A percentile compares a stretch with the other conserved stretches of the same genome.
phyloP scores from a whole-genome alignment of 2,888 invertebrate species.

The Cosmia trapezina region DNA sequence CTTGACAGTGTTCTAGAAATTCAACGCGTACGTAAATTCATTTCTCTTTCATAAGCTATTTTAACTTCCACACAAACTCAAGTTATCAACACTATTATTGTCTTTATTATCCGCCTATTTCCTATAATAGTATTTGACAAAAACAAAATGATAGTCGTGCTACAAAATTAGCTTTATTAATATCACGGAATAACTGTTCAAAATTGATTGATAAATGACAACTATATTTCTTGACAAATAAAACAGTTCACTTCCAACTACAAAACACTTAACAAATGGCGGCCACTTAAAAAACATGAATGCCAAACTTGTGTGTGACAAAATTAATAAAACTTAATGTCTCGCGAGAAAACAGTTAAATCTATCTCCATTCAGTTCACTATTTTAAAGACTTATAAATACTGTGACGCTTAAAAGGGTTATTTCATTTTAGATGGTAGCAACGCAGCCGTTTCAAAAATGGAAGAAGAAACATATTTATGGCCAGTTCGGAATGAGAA shows the following conservation, averaged over 20 bases:
- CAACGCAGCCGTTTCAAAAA: slow-evolving; percentile 50
- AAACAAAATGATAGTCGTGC: not conserved
- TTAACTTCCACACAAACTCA: not conserved
- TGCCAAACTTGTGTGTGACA: slow-evolving; percentile 60
- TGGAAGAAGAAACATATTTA: slow-evolving; percentile 53
- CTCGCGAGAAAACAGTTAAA: slow-evolving; percentile 42
- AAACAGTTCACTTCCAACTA: slow-evolving; percentile 52
- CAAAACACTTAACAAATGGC: slow-evolving; percentile 61
- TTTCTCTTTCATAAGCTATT: slow-evolving; percentile 1
- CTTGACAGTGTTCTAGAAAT: slow-evolving; percentile 34
- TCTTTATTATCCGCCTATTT: not conserved
- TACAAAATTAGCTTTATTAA: slow-evolving; percentile 15
- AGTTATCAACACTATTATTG: not conserved
- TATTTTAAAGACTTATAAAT: slow-evolving; percentile 52
- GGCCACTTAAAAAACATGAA: slow-evolving; percentile 58
- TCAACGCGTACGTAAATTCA: slow-evolving; percentile 4
- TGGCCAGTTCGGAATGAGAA: slow-evolving; percentile 40
- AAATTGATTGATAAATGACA: slow-evolving; percentile 55
- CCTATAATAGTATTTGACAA: not conserved
- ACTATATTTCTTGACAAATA: slow-evolving; percentile 44
- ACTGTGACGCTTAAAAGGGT: slow-evolving; percentile 49
- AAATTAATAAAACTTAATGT: slow-evolving; percentile 62
- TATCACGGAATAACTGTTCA: slow-evolving; percentile 14
- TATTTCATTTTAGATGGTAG: slow-evolving; percentile 48
- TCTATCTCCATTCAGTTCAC: slow-evolving; percentile 55